A percentile compares a stretch with the other conserved stretches of the same genome.
Conservation (phyloP, 2,888 invertebrate species). For the Apoderus coryli region DNA sequence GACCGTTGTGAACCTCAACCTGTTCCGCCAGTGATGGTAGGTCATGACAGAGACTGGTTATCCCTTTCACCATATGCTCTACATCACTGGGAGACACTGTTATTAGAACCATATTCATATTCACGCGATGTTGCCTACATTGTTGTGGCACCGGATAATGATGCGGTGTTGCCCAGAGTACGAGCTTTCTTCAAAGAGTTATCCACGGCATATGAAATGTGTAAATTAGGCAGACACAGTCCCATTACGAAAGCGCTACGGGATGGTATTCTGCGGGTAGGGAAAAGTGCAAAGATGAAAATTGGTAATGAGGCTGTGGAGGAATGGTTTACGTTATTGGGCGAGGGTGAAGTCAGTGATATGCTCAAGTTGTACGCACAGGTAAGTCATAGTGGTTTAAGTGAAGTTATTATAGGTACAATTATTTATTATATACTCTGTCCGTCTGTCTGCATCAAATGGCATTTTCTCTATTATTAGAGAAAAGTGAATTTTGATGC, state of each 20-base stretch:
- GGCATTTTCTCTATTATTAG: too few relatives aligned
- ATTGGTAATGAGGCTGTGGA: slow-evolving; percentile 52
- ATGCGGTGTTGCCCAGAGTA: slow-evolving; percentile 63
- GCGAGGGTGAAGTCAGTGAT: slow-evolving; percentile 65
- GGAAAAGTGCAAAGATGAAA: slow-evolving; percentile 47
- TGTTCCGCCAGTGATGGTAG: slow-evolving; percentile 85
- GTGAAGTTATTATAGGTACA: background rate
- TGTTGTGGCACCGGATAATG: slow-evolving; percentile 86
- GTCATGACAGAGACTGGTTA: slow-evolving; percentile 91
- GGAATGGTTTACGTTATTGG: slow-evolving; percentile 79
- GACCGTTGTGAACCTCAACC: slow-evolving; percentile 96
- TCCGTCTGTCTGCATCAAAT: background rate
- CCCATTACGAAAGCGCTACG: slow-evolving; percentile 71
- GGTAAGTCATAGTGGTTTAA: slow-evolving; percentile 27
- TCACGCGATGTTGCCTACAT: slow-evolving; percentile 89
- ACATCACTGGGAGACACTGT: slow-evolving; percentile 91
- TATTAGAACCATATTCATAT: slow-evolving; percentile 94
- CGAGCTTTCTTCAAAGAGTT: slow-evolving; percentile 85
- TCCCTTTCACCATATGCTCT: slow-evolving; percentile 88
- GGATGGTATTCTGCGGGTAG: slow-evolving; percentile 79
- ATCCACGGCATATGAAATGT: slow-evolving; percentile 87
- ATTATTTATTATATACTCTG: background rate
- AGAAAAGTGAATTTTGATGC: slow-evolving; percentile 1
- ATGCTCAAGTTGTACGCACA: slow-evolving; percentile 80
- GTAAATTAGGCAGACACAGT: slow-evolving; percentile 83